Percentiles rank a stretch among this genome's conserved stretches.
These are phyloP conservation scores for Myodes glareolus DNA, from an alignment of 2,113 vertebrate species.

Conservation along the genomic window DNA sequence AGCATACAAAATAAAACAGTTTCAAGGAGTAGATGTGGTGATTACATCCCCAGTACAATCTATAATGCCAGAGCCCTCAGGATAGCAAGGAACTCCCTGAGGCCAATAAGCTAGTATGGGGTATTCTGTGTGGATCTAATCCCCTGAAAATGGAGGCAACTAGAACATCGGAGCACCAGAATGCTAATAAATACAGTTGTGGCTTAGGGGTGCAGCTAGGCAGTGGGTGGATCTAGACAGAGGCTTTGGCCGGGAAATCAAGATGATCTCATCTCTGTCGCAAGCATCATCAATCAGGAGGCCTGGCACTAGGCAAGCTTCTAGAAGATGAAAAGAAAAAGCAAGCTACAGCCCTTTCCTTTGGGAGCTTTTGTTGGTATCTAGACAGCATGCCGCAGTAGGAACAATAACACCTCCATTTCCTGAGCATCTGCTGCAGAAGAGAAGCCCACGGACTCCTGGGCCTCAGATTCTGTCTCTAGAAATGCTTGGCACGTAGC, in stretches of 20 bases:
- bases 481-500: not conserved
- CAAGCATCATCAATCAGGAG: constrained; percentile 57
- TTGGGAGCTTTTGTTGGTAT: constrained; percentile 27
- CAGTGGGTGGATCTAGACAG: constrained; percentile 50
- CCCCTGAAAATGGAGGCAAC: not conserved
- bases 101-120: not conserved
- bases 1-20: not conserved
- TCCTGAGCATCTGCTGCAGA: not conserved
- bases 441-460: not conserved
- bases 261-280: constrained; percentile 55
- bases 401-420: not conserved
- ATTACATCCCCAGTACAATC: not conserved
- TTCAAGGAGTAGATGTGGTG: not conserved
- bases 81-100: not conserved
- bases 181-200: not conserved
- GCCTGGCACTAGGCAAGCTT: constrained; percentile 23
- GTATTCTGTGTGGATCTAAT: not conserved
- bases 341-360: constrained; percentile 18
- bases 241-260: constrained; percentile 38
- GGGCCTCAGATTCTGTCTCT: not conserved
- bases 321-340: constrained; percentile 55
- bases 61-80: not conserved
- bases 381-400: constrained; percentile 5
- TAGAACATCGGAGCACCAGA: not conserved
- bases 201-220: constrained; percentile 28